Evolutionary conservation across 2,797 vertebrate species (phyloP), one percentile per base, ranked within the genome.

Genomic region (Pipistrellus kuhlii): DNA sequence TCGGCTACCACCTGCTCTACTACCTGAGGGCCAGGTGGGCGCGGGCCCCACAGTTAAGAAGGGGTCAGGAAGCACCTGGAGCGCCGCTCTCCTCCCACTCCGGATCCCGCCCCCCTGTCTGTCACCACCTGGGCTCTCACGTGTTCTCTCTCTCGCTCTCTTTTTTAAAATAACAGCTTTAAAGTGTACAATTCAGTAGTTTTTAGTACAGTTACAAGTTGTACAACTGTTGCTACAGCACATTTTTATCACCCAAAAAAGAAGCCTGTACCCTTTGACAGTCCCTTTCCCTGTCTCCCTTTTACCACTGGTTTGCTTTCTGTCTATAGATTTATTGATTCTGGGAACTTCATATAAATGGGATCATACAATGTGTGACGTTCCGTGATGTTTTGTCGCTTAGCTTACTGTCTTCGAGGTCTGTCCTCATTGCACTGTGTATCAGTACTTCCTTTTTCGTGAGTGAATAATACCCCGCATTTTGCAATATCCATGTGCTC

Each of bases 1-100:
- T 99, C 0, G 99, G 99, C 0, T 99, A 99, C 95, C 99, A 99
- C 97, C 99, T 99, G 48, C 98, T 99, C 0, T 99, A 99, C 98
- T 99, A 99, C 98, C 98, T 99, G 86, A 98, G 99, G 89, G 98
- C 98, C 97, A 99, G 98, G 98, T 98, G 55, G 48, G 97, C 96
- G 10, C 75, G 25, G 8, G 11, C 71, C 32, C 71, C 17, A 3
- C 3, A 0, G 2, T 17, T 46, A 20, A 30, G 71, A 20, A 30
- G 71, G 30, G 14, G 66, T n/a, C 30, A 2, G 80, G 62, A 59
- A 8, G 64, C 35, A 8, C 46, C 81, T n/a, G 6, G 71, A 85
- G 46, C 32, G 48, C 68, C n/a, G 48, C 8, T 81, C 32, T 69
- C 3, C 4, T 6, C 1, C 0, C 38, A 0, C 3, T 0, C 0